Percentiles rank a stretch among this genome's conserved stretches.
phyloP scores from a whole-genome alignment of 2,797 vertebrate genomes.

The Danio jaintianensis region DNA sequence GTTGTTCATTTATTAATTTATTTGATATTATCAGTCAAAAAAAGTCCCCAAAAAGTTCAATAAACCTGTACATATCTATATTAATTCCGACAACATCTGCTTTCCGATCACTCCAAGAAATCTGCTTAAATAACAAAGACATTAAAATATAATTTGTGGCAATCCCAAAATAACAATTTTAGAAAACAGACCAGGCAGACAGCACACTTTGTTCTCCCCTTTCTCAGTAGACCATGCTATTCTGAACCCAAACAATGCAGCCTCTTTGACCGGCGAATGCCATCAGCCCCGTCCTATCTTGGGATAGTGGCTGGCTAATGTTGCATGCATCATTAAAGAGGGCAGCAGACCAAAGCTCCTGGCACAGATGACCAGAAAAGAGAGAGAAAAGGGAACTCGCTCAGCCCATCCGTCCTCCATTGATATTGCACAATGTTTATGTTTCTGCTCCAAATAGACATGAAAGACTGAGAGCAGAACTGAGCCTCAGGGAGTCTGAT shows the following conservation, averaged over 20 bases:
- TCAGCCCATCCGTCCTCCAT: constrained; percentile 1
- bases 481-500: constrained; percentile 21
- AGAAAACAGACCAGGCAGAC: constrained; percentile 27
- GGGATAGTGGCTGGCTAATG: constrained; percentile 49
- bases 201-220: constrained; percentile 39
- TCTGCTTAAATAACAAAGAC: neutral
- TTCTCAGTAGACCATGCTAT: constrained; percentile 43
- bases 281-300: constrained; percentile 40
- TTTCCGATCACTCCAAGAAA: neutral
- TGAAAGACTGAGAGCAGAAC: constrained; percentile 19
- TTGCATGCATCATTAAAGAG: constrained; percentile 54
- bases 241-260: constrained; percentile 46
- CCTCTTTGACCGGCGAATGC: constrained; percentile 44
- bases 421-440: constrained; percentile 36
- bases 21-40: no score
- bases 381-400: constrained; percentile 24
- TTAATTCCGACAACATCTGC: neutral
- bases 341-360: constrained; percentile 47
- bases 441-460: constrained; percentile 37
- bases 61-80: neutral
- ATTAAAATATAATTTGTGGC: constrained; percentile 4
- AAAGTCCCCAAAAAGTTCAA: neutral
- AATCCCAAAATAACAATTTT: constrained; percentile 18
- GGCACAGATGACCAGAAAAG: constrained; percentile 45
- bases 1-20: no score